These are phyloP conservation scores for Panzeria rudis DNA, from an alignment of 2,888 invertebrate genomes.

Conservation along the genomic window DNA sequence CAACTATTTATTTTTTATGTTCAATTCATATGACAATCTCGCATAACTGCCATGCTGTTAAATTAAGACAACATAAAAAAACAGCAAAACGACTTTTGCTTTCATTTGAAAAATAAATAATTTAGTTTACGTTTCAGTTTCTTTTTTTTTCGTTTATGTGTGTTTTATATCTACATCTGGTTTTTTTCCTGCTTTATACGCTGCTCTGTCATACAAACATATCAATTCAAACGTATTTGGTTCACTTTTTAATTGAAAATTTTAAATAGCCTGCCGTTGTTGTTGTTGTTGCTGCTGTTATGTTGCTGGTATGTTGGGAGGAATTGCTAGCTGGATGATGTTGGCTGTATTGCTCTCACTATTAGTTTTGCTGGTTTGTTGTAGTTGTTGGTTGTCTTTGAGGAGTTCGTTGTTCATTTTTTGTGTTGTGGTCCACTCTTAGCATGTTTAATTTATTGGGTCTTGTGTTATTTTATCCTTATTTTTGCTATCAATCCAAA, in stretches of 20 bases:
- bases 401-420: constrained; percentile 10
- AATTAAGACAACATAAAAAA: constrained; percentile 23
- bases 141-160: constrained; percentile 18
- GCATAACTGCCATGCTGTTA: constrained; percentile 63
- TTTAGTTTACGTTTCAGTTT: constrained; percentile 53
- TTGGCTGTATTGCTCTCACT: constrained; percentile 29
- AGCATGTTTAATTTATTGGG: constrained; percentile 47
- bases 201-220: constrained; percentile 24
- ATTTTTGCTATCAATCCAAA: neutral
- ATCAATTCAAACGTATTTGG: constrained; percentile 62
- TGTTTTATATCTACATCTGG: constrained; percentile 57
- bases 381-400: neutral
- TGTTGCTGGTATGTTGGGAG: constrained; percentile 35
- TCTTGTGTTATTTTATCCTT: constrained; percentile 41
- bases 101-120: constrained; percentile 68
- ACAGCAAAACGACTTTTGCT: constrained; percentile 65
- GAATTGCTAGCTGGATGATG: constrained; percentile 60
- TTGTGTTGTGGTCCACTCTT: constrained; percentile 38
- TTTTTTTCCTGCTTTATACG: constrained; percentile 48
- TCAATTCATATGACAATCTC: constrained; percentile 61
- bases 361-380: neutral
- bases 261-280: constrained; percentile 44
- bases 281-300: constrained; percentile 7
- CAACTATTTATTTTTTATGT: constrained; percentile 7
- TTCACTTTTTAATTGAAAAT: constrained; percentile 71